A percentile compares a stretch with the other conserved stretches of the same genome.
These are phyloP conservation scores for Balanococcus diminutus DNA, from an alignment of 2,888 invertebrate species.

Conservation along the genomic window DNA sequence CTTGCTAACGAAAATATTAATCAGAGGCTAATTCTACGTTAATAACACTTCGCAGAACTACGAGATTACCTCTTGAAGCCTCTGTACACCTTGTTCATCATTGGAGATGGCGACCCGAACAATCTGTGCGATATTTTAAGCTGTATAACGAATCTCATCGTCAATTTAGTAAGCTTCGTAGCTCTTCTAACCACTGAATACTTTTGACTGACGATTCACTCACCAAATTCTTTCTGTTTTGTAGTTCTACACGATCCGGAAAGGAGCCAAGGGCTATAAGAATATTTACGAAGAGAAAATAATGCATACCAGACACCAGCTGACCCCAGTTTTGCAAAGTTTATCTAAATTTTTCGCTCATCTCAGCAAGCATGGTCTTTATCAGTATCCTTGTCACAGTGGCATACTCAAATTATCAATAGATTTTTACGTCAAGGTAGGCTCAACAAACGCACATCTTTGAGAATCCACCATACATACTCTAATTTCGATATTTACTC, in stretches of 20 bases:
- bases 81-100: background rate
- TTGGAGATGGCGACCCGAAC: background rate
- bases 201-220: no score
- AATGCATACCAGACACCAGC: background rate
- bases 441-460: background rate
- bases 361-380: background rate
- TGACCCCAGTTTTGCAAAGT: background rate
- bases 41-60: background rate
- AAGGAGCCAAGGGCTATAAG: background rate
- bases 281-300: background rate
- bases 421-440: background rate
- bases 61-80: background rate
- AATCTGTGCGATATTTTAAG: background rate
- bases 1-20: background rate
- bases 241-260: background rate
- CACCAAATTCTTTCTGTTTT: no score
- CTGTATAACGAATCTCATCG: background rate
- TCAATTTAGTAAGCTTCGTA: background rate
- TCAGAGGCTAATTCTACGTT: background rate
- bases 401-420: background rate
- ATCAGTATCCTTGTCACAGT: background rate
- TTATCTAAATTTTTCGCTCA: slow-evolving; percentile 5
- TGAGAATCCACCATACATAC: background rate
- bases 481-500: background rate
- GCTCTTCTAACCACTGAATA: no score